Conservation (phyloP, 2,113 vertebrate species). For the Limnothrissa miodon region DNA sequence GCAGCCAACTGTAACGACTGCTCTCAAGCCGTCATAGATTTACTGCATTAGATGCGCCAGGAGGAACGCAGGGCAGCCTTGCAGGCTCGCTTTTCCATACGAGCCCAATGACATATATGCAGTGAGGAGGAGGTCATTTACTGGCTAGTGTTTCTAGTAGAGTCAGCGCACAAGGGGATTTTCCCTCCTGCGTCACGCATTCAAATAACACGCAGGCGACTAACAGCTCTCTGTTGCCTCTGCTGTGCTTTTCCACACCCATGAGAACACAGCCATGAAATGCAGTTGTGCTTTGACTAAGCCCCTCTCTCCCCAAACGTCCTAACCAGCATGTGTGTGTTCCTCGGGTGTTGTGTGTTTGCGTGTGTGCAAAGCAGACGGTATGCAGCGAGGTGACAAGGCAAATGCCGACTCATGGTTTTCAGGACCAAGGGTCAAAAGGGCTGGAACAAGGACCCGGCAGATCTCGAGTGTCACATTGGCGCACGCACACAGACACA, state of each 20-base stretch:
- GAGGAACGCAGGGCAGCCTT: neutral
- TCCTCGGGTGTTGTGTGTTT: neutral
- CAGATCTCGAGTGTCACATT: neutral
- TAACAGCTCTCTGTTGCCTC: neutral
- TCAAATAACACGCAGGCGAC: neutral
- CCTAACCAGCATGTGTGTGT: slow-evolving; percentile 2
- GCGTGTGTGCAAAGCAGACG: neutral
- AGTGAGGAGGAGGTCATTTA: neutral
- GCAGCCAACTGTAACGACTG: neutral
- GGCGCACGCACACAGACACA: neutral
- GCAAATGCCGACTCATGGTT: neutral
- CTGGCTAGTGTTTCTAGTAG: neutral
- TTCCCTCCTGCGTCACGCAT: neutral
- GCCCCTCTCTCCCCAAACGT: neutral
- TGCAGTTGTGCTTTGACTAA: neutral
- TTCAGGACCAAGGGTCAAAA: neutral
- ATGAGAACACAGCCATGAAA: neutral
- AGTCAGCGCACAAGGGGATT: neutral
- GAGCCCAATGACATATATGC: neutral
- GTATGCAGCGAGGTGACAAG: neutral
- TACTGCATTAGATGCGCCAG: neutral
- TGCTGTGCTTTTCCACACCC: neutral
- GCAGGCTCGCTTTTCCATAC: neutral
- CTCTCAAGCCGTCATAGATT: neutral
- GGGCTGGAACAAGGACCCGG: neutral